These are phyloP conservation scores for Ladona fulva DNA, from an alignment of 1,140 invertebrate species.

Conservation along the genomic window DNA sequence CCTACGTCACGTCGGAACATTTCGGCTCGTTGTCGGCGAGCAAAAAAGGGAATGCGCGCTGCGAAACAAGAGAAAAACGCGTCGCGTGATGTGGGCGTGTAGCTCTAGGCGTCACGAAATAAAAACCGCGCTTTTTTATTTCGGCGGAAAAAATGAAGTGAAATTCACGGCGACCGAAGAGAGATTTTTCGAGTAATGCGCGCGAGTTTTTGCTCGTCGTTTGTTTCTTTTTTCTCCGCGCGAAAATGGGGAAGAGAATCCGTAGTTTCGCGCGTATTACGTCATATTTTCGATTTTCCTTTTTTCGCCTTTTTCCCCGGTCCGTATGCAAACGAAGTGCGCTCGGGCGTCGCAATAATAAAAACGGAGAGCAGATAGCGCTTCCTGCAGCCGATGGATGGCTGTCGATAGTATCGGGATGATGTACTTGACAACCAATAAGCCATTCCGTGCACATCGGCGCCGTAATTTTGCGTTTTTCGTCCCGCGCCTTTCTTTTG, in stretches of 20 bases:
- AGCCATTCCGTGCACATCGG: not conserved
- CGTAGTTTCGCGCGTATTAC: not conserved
- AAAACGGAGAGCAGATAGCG: not conserved
- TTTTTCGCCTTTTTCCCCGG: not conserved
- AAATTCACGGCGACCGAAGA: not conserved
- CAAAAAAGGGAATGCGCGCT: not conserved
- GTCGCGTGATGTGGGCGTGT: not conserved
- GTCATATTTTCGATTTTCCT: not conserved
- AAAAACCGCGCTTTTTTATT: not conserved
- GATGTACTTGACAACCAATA: constrained; percentile 9
- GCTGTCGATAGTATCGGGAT: not conserved
- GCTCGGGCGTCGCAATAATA: not conserved
- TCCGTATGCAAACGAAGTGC: not conserved
- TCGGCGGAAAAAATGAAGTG: not conserved
- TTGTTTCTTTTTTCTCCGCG: not conserved
- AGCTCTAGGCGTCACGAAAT: not conserved
- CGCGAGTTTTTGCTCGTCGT: not conserved
- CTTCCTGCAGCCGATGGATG: not conserved
- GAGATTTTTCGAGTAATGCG: not conserved
- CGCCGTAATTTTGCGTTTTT: not conserved
- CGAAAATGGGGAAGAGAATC: not conserved
- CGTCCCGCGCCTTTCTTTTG: not conserved
- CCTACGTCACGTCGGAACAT: not conserved
- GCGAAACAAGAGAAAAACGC: not conserved
- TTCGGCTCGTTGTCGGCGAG: not conserved